A percentile compares a stretch with the other conserved stretches of the same genome.
Evolutionary conservation across 2,888 invertebrate genomes (phyloP).

Genomic region (Adineta ricciae): DNA sequence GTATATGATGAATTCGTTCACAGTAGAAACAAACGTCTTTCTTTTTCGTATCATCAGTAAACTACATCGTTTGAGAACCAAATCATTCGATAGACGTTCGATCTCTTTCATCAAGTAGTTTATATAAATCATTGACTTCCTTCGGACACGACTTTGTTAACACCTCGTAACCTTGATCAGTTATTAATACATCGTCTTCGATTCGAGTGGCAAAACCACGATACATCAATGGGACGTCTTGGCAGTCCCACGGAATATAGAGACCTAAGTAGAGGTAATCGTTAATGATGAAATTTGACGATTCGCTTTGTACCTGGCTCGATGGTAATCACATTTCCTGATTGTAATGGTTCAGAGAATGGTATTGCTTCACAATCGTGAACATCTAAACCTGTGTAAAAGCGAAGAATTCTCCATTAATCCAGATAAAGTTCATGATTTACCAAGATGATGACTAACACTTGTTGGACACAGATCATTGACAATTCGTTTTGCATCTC

Average conservation of each 20-base stretch:
- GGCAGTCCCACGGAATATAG: constrained; percentile 51
- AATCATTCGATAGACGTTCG: neutral
- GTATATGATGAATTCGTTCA: too few relatives aligned
- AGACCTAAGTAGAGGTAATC: neutral
- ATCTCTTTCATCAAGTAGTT: neutral
- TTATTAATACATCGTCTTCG: constrained; percentile 82
- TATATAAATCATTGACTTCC: constrained; percentile 29
- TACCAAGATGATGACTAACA: constrained; percentile 16
- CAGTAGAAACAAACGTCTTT: too few relatives aligned
- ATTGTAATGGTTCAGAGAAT: constrained; percentile 60
- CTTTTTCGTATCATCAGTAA: neutral
- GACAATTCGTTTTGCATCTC: neutral
- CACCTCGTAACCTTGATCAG: constrained; percentile 47
- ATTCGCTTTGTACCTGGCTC: constrained; percentile 65
- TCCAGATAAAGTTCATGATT: neutral
- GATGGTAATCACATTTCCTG: constrained; percentile 82
- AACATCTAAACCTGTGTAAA: constrained; percentile 94
- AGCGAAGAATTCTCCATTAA: neutral
- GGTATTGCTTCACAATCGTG: constrained; percentile 79
- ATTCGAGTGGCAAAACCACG: constrained; percentile 78
- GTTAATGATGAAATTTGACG: too few relatives aligned
- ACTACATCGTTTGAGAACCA: neutral
- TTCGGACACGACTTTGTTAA: constrained; percentile 25
- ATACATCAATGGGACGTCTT: constrained; percentile 65
- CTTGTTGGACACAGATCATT: neutral